Percentiles rank a stretch among this genome's conserved stretches.
Conservation (phyloP, 2,888 invertebrate species). For the Stictocephala bisonia region DNA sequence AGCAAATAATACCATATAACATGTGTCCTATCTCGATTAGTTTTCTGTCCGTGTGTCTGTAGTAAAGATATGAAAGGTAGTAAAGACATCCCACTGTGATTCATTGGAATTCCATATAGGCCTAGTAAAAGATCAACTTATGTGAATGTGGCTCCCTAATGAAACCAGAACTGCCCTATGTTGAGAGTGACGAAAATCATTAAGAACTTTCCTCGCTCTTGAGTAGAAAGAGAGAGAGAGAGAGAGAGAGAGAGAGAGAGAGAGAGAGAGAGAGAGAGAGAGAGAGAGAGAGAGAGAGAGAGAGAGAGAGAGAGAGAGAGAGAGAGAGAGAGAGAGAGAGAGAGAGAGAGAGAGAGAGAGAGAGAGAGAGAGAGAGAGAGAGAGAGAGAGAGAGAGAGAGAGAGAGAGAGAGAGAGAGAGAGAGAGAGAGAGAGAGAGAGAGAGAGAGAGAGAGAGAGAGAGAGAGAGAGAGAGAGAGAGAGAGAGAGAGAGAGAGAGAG, state of each 20-base stretch:
- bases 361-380: background rate
- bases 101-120: too few relatives aligned
- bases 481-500: background rate
- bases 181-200: too few relatives aligned
- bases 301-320: slow-evolving; percentile 19
- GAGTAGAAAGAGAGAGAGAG: background rate
- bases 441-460: background rate
- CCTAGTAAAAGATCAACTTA: too few relatives aligned
- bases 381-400: background rate
- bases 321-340: slow-evolving; percentile 1
- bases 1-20: too few relatives aligned
- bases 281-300: slow-evolving; percentile 7
- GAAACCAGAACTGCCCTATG: too few relatives aligned
- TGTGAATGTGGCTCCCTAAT: too few relatives aligned
- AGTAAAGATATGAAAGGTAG: too few relatives aligned
- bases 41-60: too few relatives aligned
- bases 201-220: too few relatives aligned
- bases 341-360: background rate
- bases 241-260: slow-evolving; percentile 16
- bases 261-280: slow-evolving; percentile 6
- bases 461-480: slow-evolving; percentile 15
- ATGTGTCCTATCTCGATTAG: too few relatives aligned
- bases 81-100: too few relatives aligned
- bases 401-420: background rate
- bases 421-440: background rate